Conservation (phyloP, 2,888 invertebrate genomes). For the Eurytoma adleriae region DNA sequence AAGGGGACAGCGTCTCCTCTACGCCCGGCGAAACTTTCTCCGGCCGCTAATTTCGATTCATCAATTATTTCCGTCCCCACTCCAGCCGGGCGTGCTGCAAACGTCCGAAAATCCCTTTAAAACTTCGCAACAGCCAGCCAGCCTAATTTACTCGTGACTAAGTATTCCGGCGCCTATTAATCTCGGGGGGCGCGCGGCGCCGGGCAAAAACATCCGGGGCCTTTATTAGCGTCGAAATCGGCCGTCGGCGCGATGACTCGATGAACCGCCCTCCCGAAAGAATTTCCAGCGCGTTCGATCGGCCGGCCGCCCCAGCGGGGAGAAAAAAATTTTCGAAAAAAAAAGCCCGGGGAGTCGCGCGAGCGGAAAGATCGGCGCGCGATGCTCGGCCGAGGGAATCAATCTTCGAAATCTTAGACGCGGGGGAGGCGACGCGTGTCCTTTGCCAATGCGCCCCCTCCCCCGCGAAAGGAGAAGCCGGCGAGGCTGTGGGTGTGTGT, state of each 20-base stretch:
- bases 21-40: too few relatives aligned
- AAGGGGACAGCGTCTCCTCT: too few relatives aligned
- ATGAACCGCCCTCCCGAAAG: background rate
- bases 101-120: background rate
- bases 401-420: constrained; percentile 53
- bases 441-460: constrained; percentile 40
- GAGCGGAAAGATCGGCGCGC: constrained; percentile 4
- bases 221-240: constrained; percentile 25
- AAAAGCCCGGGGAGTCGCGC: constrained; percentile 5
- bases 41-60: too few relatives aligned
- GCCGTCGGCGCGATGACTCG: constrained; percentile 13
- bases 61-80: too few relatives aligned
- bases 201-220: background rate
- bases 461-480: constrained; percentile 28
- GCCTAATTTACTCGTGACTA: constrained; percentile 12
- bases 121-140: background rate
- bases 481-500: constrained; percentile 15
- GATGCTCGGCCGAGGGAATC: constrained; percentile 35
- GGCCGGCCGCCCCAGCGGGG: background rate
- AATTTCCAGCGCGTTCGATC: constrained; percentile 21
- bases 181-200: background rate
- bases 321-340: constrained; percentile 27
- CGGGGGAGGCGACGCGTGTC: constrained; percentile 50
- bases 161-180: background rate
- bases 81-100: too few relatives aligned